Percentiles rank a stretch among this genome's conserved stretches.
Evolutionary conservation across 2,888 invertebrate genomes (phyloP).

Genomic region (Acanthoscelides obtectus): DNA sequence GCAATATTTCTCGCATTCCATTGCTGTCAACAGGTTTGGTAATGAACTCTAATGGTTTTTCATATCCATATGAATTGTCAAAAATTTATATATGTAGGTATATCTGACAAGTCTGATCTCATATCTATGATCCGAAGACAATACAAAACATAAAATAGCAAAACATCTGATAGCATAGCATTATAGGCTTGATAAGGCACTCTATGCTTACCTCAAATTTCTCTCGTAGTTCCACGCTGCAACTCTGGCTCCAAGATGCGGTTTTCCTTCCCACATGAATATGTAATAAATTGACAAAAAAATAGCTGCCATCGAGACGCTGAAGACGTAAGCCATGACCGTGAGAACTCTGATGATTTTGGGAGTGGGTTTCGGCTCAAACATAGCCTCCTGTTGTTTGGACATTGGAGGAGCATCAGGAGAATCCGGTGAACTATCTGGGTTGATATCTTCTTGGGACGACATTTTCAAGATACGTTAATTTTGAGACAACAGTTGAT

Average conservation of each 20-base stretch:
- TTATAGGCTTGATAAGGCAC: no score
- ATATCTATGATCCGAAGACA: no score
- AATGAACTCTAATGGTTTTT: no score
- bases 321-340: conserved; percentile 74
- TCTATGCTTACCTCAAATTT: neutral
- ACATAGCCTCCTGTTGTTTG: conserved; percentile 25
- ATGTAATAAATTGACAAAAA: conserved; percentile 77
- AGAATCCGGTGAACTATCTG: conserved; percentile 21
- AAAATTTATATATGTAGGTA: no score
- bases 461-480: conserved; percentile 20
- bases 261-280: conserved; percentile 73
- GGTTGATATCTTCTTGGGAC: conserved; percentile 27
- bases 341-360: conserved; percentile 63
- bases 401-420: conserved; percentile 15
- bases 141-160: no score
- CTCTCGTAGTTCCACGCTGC: neutral
- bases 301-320: conserved; percentile 82
- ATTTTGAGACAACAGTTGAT: neutral
- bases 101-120: no score
- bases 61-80: no score
- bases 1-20: no score
- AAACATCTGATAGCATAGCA: no score
- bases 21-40: no score
- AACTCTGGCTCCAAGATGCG: conserved; percentile 34
- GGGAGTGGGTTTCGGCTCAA: conserved; percentile 37